phyloP scores from a whole-genome alignment of 1,140 invertebrate species.

The Scaptodrosophila lebanonensis region DNA sequence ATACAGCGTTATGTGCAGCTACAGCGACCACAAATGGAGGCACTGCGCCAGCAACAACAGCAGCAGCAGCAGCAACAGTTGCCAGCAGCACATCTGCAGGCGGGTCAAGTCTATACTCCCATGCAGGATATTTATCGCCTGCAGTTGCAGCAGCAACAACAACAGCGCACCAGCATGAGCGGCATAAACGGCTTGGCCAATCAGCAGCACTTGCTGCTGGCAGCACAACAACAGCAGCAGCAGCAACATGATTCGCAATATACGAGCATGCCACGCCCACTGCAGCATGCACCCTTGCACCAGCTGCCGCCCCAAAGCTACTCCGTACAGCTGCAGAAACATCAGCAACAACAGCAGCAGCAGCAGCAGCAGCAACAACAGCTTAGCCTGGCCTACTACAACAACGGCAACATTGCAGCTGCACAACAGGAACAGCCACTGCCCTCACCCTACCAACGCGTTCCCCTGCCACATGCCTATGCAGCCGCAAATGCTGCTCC shows the following conservation, averaged over 20 bases:
- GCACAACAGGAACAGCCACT: conserved; percentile 42
- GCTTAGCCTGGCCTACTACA: conserved; percentile 64
- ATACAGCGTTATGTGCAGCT: conserved; percentile 71
- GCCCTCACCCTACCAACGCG: conserved; percentile 78
- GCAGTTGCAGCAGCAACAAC: conserved; percentile 40
- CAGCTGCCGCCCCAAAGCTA: conserved; percentile 51
- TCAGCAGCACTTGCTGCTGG: conserved; percentile 50
- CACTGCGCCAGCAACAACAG: conserved; percentile 37
- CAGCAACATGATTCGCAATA: conserved; percentile 50
- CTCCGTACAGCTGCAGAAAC: conserved; percentile 56
- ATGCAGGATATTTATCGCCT: conserved; percentile 45
- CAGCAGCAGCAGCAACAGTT: conserved; percentile 43
- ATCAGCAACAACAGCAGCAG: conserved; percentile 63
- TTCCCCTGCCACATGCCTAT: conserved; percentile 79
- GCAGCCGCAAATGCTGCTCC: conserved; percentile 78
- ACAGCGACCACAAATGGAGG: conserved; percentile 40
- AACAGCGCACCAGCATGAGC: conserved; percentile 63
- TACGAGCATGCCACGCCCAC: conserved; percentile 48
- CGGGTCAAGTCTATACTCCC: conserved; percentile 25
- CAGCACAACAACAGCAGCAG: conserved; percentile 49
- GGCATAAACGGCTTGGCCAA: conserved; percentile 41
- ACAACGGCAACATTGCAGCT: conserved; percentile 42
- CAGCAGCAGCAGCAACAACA: conserved; percentile 56
- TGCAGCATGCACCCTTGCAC: conserved; percentile 33
- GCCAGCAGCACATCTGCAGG: conserved; percentile 27